Base-by-base conservation (phyloP, 2,113 vertebrate species). In the Mellivora capensis region DNA sequence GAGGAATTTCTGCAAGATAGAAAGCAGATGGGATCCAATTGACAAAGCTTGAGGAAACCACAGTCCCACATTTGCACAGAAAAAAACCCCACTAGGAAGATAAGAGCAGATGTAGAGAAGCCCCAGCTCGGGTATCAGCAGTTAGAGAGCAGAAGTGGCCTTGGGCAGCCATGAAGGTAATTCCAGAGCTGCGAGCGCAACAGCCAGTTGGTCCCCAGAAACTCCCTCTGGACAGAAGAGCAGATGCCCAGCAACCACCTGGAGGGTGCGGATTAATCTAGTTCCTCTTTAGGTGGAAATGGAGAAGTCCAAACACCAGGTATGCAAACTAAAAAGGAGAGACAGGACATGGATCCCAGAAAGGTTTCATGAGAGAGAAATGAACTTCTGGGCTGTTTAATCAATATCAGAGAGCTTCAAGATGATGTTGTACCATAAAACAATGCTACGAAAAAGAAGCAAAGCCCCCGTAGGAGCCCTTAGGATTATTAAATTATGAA, bases 21-120 rank as follows among this genome's bases (percentile, higher is more conserved):
- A 87, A 95, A 95, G 77, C 93, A 96, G 94, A 84, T 84, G 87
- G 86, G 69, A 52, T 82, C 39, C 31, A 25, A 52, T 11, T 29
- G 92, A 91, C 80, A 71, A 86, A 83, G 76, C 52, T 0, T 0
- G 29, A 71, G 81, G 87, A 87, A 62, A 69, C 87, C 84, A 87
- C 69, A 85, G 84, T 9, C 57, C 44, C 42, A 34, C 80, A 62
- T 42, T 39, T 34, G 47, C 64, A 90, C 21, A 11, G 64, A 49
- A 69, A 69, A 49, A 44, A 42, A 21, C 14, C 15, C 15, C 9
- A 0, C 18, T 3, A 37, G 81, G 64, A 54, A 54, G 87, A 17
- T 59, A 21, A 80, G 87, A 81, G 42, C 74, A 62, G 82, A 62
- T 76, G 34, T 8, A 31, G 89, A 47, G 89, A 77, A 85, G 9